Percentiles rank a stretch among this genome's conserved stretches.
phyloP scores from a whole-genome alignment of 2,113 vertebrate species.

The Ammospiza nelsoni region DNA sequence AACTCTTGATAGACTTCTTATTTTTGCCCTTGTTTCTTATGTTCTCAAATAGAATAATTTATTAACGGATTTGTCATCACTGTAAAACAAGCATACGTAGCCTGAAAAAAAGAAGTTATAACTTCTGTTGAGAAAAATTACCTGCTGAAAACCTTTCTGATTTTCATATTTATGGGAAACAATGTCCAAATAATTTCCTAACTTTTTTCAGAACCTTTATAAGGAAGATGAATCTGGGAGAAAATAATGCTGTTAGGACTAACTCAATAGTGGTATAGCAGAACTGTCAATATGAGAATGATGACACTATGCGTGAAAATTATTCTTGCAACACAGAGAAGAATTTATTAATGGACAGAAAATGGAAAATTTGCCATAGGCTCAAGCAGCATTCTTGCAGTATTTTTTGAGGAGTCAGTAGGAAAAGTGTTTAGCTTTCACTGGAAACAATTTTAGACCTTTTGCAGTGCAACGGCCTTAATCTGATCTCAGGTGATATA shows the following conservation, averaged over 20 bases:
- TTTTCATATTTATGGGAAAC: background rate
- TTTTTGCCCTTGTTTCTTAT: background rate
- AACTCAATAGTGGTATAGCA: background rate
- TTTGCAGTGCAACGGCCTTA: background rate
- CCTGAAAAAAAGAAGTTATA: background rate
- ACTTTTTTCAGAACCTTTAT: background rate
- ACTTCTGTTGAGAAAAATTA: background rate
- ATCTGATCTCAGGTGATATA: background rate
- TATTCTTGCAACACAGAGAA: background rate
- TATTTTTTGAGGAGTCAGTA: background rate
- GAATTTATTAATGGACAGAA: background rate
- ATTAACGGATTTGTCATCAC: background rate
- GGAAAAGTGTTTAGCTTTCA: background rate
- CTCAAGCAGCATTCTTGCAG: background rate
- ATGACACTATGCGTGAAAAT: background rate
- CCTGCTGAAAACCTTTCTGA: background rate
- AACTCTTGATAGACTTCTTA: background rate
- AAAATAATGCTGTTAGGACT: background rate
- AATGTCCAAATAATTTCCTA: background rate
- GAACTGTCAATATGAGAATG: background rate
- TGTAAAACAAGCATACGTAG: background rate
- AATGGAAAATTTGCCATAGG: background rate
- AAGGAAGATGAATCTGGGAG: background rate
- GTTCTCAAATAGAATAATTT: background rate
- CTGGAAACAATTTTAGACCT: background rate